phyloP scores from a whole-genome alignment of 2,113 vertebrate genomes.

The Propithecus coquereli region DNA sequence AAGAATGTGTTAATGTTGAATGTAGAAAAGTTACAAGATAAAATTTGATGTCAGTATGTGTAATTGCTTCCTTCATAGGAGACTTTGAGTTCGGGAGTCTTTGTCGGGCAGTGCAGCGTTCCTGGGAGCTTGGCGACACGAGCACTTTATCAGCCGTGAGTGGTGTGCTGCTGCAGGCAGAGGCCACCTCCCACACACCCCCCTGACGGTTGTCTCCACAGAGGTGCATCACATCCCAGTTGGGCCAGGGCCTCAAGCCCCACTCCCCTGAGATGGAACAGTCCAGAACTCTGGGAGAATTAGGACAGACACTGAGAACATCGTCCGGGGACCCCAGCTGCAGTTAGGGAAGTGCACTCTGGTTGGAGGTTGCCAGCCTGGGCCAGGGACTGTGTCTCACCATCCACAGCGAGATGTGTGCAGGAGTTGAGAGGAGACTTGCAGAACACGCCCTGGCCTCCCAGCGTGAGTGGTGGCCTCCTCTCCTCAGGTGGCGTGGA shows the following conservation, averaged over 20 bases:
- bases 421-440: too few species aligned
- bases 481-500: neutral
- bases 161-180: neutral
- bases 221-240: too few species aligned
- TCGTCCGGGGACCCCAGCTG: rapidly evolving
- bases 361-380: too few species aligned
- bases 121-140: too few species aligned
- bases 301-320: neutral
- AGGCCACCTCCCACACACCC: too few species aligned
- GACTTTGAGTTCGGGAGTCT: neutral
- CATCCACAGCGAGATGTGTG: too few species aligned
- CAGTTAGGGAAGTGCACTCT: too few species aligned
- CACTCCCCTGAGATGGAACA: neutral
- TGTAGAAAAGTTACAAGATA: neutral
- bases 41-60: neutral
- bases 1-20: neutral
- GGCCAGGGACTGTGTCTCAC: too few species aligned
- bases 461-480: neutral
- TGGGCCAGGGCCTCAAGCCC: too few species aligned
- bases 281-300: neutral
- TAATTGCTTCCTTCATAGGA: neutral
- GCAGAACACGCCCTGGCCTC: too few species aligned
- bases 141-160: neutral
- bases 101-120: neutral
- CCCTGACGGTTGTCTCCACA: too few species aligned